Evolutionary conservation across 2,113 vertebrate species (phyloP), one percentile per base, ranked within the genome.

Genomic region (Octodon degus): DNA sequence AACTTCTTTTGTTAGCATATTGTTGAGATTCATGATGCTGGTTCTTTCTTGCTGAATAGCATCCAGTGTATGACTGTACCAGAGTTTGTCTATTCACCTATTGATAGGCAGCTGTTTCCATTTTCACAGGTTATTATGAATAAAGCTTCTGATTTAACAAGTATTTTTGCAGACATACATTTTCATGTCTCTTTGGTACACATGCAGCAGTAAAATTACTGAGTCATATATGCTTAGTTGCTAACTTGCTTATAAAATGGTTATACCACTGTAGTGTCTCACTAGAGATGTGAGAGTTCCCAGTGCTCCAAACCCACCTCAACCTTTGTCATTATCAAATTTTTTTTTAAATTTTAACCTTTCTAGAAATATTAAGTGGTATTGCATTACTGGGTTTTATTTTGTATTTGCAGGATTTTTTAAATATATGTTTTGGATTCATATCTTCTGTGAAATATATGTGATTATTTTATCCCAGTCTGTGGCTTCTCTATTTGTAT

Each of bases 171-270:
- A 43, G 43, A 77, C n/a, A 58, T 43, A 58, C 17, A 27, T 77
- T 86, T 97, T 89, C 79, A 22, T 34, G 24, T 77, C 72, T 81
- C 27, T 80, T 80, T 80, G 53, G 85, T 68, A 93, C 40, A 77
- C 8, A 72, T 7, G 43, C 34, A 70, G 60, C 37, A 65, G 13
- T 77, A 89, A 70, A 89, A 86, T 86, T 76, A 83, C 68, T 62
- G 55, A 68, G n/a, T 83, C 27, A 47, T 1, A 7, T 34, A 94
- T 76, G 37, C 34, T 81, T 86, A 77, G 68, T 65, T 24, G 25
- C 32, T 43, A 72, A 53, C 43, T n/a, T 55, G 9, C 47, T 67
- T 83, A 74, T 37, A 62, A 30, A 91, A 67, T 34, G 53, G 65
- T 20, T 19, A 24, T 11, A 27, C 9, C 2, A 27, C 47, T 81